Conservation (phyloP, 2,113 vertebrate species). For the Oreochromis aureus region DNA sequence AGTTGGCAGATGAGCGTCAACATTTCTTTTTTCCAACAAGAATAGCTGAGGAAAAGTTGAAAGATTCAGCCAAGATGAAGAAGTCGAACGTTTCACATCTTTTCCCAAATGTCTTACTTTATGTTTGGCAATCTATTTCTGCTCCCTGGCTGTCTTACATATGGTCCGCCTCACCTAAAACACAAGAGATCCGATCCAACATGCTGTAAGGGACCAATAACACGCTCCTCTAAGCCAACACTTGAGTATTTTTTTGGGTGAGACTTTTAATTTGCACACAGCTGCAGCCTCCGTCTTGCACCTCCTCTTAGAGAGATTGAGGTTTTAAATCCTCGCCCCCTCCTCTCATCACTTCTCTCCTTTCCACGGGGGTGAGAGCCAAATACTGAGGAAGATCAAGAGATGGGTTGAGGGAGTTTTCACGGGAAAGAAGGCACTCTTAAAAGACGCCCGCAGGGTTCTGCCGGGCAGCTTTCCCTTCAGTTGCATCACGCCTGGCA, state of each 20-base stretch:
- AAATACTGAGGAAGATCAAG: conserved; percentile 40
- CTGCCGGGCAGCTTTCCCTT: conserved; percentile 61
- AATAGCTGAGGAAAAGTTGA: not conserved
- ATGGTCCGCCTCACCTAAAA: not conserved
- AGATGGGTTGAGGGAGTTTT: conserved; percentile 26
- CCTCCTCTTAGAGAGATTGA: conserved; percentile 1
- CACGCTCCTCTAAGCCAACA: not conserved
- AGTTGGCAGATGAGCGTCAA: not conserved
- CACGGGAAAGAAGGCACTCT: conserved; percentile 29
- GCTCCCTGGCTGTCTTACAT: not conserved
- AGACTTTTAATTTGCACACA: not conserved
- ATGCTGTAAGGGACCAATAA: not conserved
- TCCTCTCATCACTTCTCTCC: conserved; percentile 4
- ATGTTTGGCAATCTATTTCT: conserved; percentile 1
- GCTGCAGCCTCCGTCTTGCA: not conserved
- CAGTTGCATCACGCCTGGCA: conserved; percentile 71
- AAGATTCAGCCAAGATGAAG: not conserved
- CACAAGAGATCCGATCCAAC: not conserved
- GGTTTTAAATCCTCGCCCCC: conserved; percentile 26
- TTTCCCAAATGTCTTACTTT: not conserved
- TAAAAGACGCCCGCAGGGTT: conserved; percentile 50
- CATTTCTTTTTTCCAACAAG: not conserved
- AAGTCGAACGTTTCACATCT: not conserved
- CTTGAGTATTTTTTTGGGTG: not conserved
- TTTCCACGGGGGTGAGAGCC: conserved; percentile 8